Evolutionary conservation across 2,797 vertebrate species (phyloP).

Genomic region (Hipposideros larvatus): DNA sequence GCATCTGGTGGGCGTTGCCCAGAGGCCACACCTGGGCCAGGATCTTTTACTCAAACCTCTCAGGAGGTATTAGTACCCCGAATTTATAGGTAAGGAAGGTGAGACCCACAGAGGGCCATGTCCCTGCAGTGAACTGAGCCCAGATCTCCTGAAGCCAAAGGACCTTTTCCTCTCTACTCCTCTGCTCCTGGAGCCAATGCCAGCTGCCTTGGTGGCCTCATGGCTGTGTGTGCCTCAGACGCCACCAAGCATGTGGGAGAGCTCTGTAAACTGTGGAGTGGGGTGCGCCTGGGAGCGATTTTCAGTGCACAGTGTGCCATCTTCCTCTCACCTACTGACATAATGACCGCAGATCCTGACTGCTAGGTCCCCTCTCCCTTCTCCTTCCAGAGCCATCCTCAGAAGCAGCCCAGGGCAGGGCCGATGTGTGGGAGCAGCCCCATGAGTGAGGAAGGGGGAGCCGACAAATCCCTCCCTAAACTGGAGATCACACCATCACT

Average conservation of each 20-base stretch:
- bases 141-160: background rate
- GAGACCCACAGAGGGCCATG: background rate
- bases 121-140: background rate
- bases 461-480: background rate
- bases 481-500: too few species aligned
- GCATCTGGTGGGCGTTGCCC: fast-evolving
- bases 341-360: background rate
- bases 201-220: background rate
- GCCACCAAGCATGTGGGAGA: fast-evolving
- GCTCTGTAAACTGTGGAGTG: background rate
- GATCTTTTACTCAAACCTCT: background rate
- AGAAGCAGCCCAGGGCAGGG: background rate
- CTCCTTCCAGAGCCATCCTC: background rate
- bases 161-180: background rate
- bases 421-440: background rate
- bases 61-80: background rate
- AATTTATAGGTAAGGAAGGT: background rate
- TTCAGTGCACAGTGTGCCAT: fast-evolving
- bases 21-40: background rate
- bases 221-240: background rate
- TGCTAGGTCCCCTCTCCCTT: background rate
- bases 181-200: background rate
- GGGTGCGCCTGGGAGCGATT: fast-evolving
- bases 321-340: background rate
- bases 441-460: background rate